Percentiles rank a stretch among this genome's conserved stretches.
phyloP scores from a whole-genome alignment of 2,888 invertebrate genomes.

The Spatulosminthurus flaviceps region DNA sequence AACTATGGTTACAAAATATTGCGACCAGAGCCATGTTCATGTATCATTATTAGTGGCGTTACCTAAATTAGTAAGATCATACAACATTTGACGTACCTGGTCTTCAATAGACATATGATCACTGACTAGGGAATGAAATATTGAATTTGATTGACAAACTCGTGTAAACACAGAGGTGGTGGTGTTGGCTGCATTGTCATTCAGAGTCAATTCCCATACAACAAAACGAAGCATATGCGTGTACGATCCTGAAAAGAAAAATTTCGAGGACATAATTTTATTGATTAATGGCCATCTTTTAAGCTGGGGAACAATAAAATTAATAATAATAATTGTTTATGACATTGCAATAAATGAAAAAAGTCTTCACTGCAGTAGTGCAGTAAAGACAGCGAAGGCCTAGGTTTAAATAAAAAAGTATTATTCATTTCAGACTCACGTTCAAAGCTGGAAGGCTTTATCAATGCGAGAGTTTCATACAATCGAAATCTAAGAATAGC shows the following conservation, averaged over 20 bases:
- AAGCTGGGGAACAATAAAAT: neutral
- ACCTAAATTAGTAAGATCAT: no score
- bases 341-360: neutral
- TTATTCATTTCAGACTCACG: slow-evolving; percentile 68
- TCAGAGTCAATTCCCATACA: slow-evolving; percentile 92
- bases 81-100: slow-evolving; percentile 81
- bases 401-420: no score
- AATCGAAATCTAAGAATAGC: slow-evolving; percentile 92
- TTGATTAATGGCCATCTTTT: no score
- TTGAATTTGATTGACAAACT: slow-evolving; percentile 75
- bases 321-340: neutral
- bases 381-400: no score
- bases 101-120: slow-evolving; percentile 97
- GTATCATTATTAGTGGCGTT: neutral
- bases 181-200: slow-evolving; percentile 92
- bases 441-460: slow-evolving; percentile 84
- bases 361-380: no score
- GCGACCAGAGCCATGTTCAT: neutral
- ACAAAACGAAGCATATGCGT: slow-evolving; percentile 89
- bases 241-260: slow-evolving; percentile 72
- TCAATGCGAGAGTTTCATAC: slow-evolving; percentile 83
- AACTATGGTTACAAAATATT: neutral
- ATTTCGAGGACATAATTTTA: no score
- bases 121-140: slow-evolving; percentile 90
- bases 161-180: slow-evolving; percentile 83